These are phyloP conservation scores for Hippocampus abdominalis DNA, from an alignment of 2,113 vertebrate genomes.

Conservation along the genomic window DNA sequence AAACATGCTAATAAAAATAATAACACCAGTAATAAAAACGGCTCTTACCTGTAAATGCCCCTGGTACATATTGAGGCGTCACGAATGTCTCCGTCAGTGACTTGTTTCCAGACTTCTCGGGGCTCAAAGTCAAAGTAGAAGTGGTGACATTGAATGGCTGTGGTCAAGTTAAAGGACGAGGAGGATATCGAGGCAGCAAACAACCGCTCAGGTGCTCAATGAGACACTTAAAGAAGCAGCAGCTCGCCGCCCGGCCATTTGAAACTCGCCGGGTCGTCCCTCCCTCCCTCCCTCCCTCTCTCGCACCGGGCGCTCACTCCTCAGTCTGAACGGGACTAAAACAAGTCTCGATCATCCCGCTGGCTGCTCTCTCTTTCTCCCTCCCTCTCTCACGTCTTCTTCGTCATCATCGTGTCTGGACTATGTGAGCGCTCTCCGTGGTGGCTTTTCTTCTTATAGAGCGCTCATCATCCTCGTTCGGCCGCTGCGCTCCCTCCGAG, in stretches of 20 bases:
- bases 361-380: slow-evolving; percentile 6
- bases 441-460: slow-evolving; percentile 48
- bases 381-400: not conserved
- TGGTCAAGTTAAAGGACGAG: slow-evolving; percentile 25
- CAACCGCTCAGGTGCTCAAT: slow-evolving; percentile 62
- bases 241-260: not conserved
- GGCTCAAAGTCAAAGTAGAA: slow-evolving; percentile 28
- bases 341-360: slow-evolving; percentile 1
- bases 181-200: slow-evolving; percentile 31
- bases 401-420: slow-evolving; percentile 23
- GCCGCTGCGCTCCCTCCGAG: slow-evolving; percentile 33
- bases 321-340: not conserved
- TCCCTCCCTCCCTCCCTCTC: not conserved
- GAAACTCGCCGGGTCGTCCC: slow-evolving; percentile 1
- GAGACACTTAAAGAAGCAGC: not conserved
- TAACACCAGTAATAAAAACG: not conserved
- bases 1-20: not conserved
- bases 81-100: slow-evolving; percentile 50
- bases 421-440: slow-evolving; percentile 42
- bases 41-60: slow-evolving; percentile 78
- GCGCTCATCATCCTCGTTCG: slow-evolving; percentile 47
- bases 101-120: slow-evolving; percentile 52
- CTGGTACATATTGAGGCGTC: slow-evolving; percentile 79
- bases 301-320: not conserved
- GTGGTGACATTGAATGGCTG: slow-evolving; percentile 28